Base-by-base conservation (phyloP, 2,113 vertebrate genomes). In the Zosterops pallidus region DNA sequence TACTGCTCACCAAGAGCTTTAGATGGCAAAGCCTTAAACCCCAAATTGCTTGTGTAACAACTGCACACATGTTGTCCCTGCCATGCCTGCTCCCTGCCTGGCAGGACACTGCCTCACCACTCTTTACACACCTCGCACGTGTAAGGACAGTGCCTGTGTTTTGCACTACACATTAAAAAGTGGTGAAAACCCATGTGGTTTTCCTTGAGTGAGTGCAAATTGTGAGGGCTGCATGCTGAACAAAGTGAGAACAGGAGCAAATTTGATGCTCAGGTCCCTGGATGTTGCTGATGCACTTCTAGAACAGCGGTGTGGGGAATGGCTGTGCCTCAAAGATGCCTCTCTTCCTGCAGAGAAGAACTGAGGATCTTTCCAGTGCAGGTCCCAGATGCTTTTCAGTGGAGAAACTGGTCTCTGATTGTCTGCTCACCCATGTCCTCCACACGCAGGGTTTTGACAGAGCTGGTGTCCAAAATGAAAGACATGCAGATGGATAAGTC, bases 401-500 rank as follows among this genome's bases (percentile, higher is more conserved):
- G 39, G 46, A 60, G 24, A 52, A 24, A 14, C 12, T 20, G 33
- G 33, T 57, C 8, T 76, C 50, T 93, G 59, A 42, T 12, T 1
- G 4, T 25, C 39, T 92, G 57, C 84, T 53, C 14, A 39, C 72
- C 76, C 8, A 0, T 94, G 80, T 92, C 17, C 56, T 79, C 72
- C 17, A 14, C 31, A 5, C 50, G 20, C 96, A 99, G 99, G 96
- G 99, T 99, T 42, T 97, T 99, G 67, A 99, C 99, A 29, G 99
- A 99, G 94, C 95, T 99, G 77, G 99, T 99, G 39, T 99, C 99
- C 74, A 99, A 99, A 97, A 99, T 99, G 99, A 99, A 99, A 92
- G 99, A 99, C 76, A 99, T 99, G 99, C 98, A 99, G 98, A 99
- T 99, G 99, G 99, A 99, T 87, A 99, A 99, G 95, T 99, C 99